Evolutionary conservation across 2,888 invertebrate species (phyloP), one percentile per base, ranked within the genome.

Genomic region (Ethmia dodecea): DNA sequence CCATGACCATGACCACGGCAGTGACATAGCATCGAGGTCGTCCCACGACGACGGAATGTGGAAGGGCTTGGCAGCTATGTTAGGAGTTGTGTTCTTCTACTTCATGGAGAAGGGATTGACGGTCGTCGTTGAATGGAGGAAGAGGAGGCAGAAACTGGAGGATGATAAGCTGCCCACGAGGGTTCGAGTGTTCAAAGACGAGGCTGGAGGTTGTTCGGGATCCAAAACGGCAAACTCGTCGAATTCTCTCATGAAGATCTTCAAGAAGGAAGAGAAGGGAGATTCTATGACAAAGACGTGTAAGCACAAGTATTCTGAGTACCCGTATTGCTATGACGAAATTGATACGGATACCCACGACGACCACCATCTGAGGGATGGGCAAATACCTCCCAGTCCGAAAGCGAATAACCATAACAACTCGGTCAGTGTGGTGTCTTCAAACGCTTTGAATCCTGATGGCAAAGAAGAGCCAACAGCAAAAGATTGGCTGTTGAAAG

Each of bases 301-400:
- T 66, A 95, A 94, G 72, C 94, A 95, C 53, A 94, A 94, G 61
- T 95, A 95, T 60, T 94, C 94, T n/a, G 94, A 94, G 24, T 94
- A 94, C 68, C 94, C 94, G 0, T 94, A 94, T 63, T 94, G 94
- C 57, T 95, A 95, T 47, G 94, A 94, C 49, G 95, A 94, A 68
- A 94, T 95, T 24, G 91, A 92, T 8, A 91, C 91, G 13, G 92
- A 92, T 39, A 91, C 91, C 0, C 91, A 91, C 54, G 91, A 89
- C 41, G 89, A 89, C 38, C 89, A 89, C 28, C 87, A 88, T 43
- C 72, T 89, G 55, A 64, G 86, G 12, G 86, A 86, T 20, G 83
- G 83, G 0, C 66, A 66, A 35, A 61, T 78, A 11, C 83, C 83
- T 0, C 72, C 83, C 0, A 81, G 78, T 47, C 81, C 84, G 0